These are phyloP conservation scores for Oryzias melastigma DNA, from an alignment of 2,113 vertebrate species.

Conservation along the genomic window DNA sequence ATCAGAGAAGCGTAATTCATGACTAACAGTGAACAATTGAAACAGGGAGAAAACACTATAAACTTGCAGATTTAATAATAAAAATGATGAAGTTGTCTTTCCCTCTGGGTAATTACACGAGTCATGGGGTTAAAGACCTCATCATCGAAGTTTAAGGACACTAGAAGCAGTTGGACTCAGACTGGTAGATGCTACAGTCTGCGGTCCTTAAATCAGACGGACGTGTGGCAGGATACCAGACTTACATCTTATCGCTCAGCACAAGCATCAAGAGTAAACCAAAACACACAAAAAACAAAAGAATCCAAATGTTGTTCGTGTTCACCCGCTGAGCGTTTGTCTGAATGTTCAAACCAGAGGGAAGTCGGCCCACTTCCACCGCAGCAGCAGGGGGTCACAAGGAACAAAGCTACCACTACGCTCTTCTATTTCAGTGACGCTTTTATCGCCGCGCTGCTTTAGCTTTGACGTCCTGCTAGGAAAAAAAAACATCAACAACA, in stretches of 20 bases:
- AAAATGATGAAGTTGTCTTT: constrained; percentile 60
- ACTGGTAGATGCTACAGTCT: constrained; percentile 68
- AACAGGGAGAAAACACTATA: constrained; percentile 40
- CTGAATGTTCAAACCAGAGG: constrained; percentile 44
- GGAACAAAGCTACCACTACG: constrained; percentile 35
- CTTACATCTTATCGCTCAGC: constrained; percentile 51
- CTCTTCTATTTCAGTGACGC: constrained; percentile 10
- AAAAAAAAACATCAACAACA: constrained; percentile 40
- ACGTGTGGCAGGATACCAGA: too few species aligned
- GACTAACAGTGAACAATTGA: constrained; percentile 48
- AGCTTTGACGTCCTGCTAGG: constrained; percentile 30
- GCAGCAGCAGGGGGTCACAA: constrained; percentile 36
- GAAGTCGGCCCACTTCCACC: constrained; percentile 56
- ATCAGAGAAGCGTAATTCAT: constrained; percentile 51
- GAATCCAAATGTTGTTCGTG: constrained; percentile 20
- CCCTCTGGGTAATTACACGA: constrained; percentile 42
- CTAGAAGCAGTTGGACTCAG: constrained; percentile 50
- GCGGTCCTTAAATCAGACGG: too few species aligned
- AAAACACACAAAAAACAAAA: constrained; percentile 45
- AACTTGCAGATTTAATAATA: constrained; percentile 56
- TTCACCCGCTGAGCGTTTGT: constrained; percentile 54
- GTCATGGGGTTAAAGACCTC: constrained; percentile 33
- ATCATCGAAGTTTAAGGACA: constrained; percentile 41
- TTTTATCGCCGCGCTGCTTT: constrained; percentile 4
- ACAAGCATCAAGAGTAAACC: constrained; percentile 45